Conservation (phyloP, 2,888 invertebrate species). For the Colletes collaris region DNA sequence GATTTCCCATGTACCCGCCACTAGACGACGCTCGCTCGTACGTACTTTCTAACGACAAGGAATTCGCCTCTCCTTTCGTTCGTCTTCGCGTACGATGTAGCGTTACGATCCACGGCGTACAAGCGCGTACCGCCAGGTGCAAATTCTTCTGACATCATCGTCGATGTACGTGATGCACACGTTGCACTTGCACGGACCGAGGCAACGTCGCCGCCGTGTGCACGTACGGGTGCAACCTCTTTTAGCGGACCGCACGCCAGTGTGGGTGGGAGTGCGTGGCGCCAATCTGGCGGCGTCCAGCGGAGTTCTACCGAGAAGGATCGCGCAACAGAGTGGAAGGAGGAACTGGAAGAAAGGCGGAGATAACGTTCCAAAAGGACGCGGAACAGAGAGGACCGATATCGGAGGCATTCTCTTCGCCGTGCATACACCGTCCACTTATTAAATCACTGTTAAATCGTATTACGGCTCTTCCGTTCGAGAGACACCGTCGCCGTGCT, state of each 20-base stretch:
- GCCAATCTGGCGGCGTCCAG: conserved; percentile 79
- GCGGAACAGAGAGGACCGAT: conserved; percentile 44
- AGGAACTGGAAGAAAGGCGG: conserved; percentile 55
- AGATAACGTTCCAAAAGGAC: conserved; percentile 52
- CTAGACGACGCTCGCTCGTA: background rate
- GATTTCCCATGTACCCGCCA: conserved; percentile 58
- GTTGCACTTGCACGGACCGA: conserved; percentile 58
- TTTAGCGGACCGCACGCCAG: conserved; percentile 39
- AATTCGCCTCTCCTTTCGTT: conserved; percentile 52
- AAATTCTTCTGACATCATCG: conserved; percentile 76
- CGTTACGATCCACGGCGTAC: conserved; percentile 47
- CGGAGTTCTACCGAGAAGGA: conserved; percentile 67
- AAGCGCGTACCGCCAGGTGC: conserved; percentile 73
- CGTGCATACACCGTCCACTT: conserved; percentile 57
- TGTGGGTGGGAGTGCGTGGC: conserved; percentile 77
- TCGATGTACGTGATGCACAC: conserved; percentile 67
- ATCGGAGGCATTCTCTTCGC: conserved; percentile 52
- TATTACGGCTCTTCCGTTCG: conserved; percentile 57
- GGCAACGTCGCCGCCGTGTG: conserved; percentile 38
- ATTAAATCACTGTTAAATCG: conserved; percentile 72
- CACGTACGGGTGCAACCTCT: conserved; percentile 38
- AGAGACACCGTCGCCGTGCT: conserved; percentile 50
- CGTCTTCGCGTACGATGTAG: conserved; percentile 42
- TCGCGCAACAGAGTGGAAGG: conserved; percentile 45
- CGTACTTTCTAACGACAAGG: conserved; percentile 61